Conservation (phyloP, 2,888 invertebrate species). For the Ormyrus labotus region DNA sequence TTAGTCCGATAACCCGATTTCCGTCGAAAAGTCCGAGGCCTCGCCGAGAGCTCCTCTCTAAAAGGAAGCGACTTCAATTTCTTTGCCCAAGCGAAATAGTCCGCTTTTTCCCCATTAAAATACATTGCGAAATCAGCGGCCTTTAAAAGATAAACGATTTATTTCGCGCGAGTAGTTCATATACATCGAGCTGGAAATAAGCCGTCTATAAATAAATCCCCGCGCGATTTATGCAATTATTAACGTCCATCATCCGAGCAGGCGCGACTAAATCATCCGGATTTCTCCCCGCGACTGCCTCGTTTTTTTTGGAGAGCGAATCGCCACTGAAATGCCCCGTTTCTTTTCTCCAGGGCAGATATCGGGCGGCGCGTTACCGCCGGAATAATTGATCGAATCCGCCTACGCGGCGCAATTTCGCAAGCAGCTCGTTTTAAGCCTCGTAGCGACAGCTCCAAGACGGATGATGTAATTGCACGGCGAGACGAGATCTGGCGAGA, state of each 20-base stretch:
- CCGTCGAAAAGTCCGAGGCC: too few relatives aligned
- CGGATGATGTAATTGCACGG: background rate
- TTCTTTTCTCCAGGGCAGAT: background rate
- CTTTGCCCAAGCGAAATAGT: background rate
- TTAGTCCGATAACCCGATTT: conserved; percentile 25
- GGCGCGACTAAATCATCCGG: conserved; percentile 31
- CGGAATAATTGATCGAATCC: background rate
- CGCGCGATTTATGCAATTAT: conserved; percentile 31
- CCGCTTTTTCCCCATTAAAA: background rate
- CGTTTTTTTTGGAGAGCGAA: background rate
- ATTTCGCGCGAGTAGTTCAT: conserved; percentile 4
- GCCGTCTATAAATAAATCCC: conserved; percentile 23
- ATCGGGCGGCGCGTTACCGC: background rate
- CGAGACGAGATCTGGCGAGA: background rate
- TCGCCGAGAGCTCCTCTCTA: too few relatives aligned
- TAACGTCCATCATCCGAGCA: conserved; percentile 35
- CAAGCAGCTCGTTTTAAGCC: background rate
- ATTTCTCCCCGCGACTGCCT: background rate
- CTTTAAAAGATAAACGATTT: conserved; percentile 29
- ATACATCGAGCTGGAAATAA: conserved; percentile 27
- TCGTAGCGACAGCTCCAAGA: background rate
- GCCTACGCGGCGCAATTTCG: background rate
- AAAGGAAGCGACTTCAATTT: background rate
- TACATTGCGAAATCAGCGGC: background rate
- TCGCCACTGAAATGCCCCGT: background rate